Base-by-base conservation (phyloP, 1,140 invertebrate species). In the Drosophila kohkoa region DNA sequence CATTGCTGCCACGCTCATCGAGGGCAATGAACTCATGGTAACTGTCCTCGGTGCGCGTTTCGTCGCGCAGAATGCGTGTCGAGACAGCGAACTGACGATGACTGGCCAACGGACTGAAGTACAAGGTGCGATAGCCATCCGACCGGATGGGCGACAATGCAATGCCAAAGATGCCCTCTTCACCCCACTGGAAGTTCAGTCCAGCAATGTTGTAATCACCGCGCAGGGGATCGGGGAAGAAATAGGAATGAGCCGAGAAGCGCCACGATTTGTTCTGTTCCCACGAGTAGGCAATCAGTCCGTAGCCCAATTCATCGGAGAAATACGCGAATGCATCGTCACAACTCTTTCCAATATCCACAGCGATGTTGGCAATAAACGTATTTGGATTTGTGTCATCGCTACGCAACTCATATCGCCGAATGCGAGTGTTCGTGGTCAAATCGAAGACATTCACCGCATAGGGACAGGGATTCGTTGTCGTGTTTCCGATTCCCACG, bases 101-200 rank as follows among this genome's bases (percentile, higher is more conserved):
- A 79, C 96, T 96, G 41, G 96, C 95, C 32, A 97, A 85, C 1
- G 96, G 96, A 82, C 95, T 96, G 92, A 97, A 97, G 88, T 95
- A 96, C 6, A 97, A 90, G 0, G 95, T 95, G 67, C 95, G 94
- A 77, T 93, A 96, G 38, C 96, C 96, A 76, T 96, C 95, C 13
- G 92, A 69, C 1, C 94, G 93, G 7, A 94, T 90, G 1, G 96
- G 95, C 0, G 96, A 95, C 2, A 97, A 83, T 0, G 95, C 94
- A 92, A 97, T 95, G 1, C 96, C 96, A 72, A 97, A 97, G 49
- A 97, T 96, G 5, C 96, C 96, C 92, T 97, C 96, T 51, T 95
- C 94, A 5, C 94, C 94, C 96, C 96, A 97, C 92, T 97, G 96
- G 93, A 97, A 97, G 85, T 97, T 97, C 1, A 97, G 89, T 2